Conservation (phyloP, 2,113 vertebrate species). For the Megaceryle maxima region DNA sequence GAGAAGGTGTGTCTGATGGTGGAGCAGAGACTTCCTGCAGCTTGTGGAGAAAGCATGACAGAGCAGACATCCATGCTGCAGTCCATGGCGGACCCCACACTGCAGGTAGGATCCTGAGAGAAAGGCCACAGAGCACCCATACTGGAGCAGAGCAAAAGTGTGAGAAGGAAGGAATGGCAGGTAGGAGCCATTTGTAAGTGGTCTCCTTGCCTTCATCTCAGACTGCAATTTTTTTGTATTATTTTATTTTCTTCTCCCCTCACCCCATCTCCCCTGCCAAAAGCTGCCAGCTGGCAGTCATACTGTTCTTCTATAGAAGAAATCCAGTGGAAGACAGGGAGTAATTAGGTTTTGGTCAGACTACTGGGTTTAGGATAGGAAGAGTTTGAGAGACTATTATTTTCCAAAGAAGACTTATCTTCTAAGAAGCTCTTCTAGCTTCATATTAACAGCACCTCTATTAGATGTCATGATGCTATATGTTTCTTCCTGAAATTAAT, state of each 20-base stretch:
- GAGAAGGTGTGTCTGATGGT: not conserved
- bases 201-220: not conserved
- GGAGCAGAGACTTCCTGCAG: not conserved
- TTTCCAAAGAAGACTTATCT: not conserved
- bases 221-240: fast-evolving
- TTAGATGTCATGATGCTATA: not conserved
- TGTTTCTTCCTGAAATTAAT: not conserved
- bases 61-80: not conserved
- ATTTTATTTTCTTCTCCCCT: not conserved
- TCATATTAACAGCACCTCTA: not conserved
- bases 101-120: not conserved
- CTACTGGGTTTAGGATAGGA: not conserved
- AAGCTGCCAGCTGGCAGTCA: not conserved
- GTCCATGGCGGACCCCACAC: not conserved
- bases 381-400: not conserved
- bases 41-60: not conserved
- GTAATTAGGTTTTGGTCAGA: not conserved
- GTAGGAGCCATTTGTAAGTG: not conserved
- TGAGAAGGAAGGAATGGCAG: not conserved
- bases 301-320: not conserved
- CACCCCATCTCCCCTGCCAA: fast-evolving
- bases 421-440: not conserved
- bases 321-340: not conserved
- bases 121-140: not conserved
- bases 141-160: not conserved